These are phyloP conservation scores for Drosophila tsacasi DNA, from an alignment of 1,140 invertebrate genomes.

Conservation along the genomic window DNA sequence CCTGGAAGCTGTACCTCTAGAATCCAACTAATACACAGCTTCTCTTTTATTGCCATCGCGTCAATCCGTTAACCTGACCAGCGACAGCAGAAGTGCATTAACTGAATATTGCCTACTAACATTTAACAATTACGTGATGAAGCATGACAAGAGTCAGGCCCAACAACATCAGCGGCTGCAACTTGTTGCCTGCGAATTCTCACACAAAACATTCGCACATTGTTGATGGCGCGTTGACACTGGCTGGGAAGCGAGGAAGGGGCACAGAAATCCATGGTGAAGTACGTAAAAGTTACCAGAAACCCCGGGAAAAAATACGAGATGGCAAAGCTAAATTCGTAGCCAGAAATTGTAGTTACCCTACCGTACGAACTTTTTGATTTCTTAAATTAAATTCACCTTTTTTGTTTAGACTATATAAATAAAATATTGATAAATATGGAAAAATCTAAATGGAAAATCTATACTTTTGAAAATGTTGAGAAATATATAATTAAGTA, in stretches of 20 bases:
- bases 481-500: too few species aligned
- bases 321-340: neutral
- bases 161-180: constrained; percentile 36
- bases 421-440: neutral
- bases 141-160: constrained; percentile 45
- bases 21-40: constrained; percentile 12
- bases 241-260: neutral
- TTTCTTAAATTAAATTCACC: neutral
- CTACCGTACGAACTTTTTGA: neutral
- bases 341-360: neutral
- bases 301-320: constrained; percentile 10
- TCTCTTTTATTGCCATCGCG: constrained; percentile 8
- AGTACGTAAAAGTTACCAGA: constrained; percentile 46
- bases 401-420: too few species aligned
- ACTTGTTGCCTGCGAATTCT: constrained; percentile 56
- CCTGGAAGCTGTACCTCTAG: neutral
- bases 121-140: constrained; percentile 57
- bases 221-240: constrained; percentile 68
- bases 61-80: constrained; percentile 18
- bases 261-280: constrained; percentile 32
- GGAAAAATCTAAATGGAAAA: too few species aligned
- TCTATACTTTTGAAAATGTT: too few species aligned
- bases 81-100: constrained; percentile 27
- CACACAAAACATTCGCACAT: constrained; percentile 70
- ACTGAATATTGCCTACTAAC: constrained; percentile 43